phyloP scores from a whole-genome alignment of 2,113 vertebrate species.

The Antechinus flavipes region DNA sequence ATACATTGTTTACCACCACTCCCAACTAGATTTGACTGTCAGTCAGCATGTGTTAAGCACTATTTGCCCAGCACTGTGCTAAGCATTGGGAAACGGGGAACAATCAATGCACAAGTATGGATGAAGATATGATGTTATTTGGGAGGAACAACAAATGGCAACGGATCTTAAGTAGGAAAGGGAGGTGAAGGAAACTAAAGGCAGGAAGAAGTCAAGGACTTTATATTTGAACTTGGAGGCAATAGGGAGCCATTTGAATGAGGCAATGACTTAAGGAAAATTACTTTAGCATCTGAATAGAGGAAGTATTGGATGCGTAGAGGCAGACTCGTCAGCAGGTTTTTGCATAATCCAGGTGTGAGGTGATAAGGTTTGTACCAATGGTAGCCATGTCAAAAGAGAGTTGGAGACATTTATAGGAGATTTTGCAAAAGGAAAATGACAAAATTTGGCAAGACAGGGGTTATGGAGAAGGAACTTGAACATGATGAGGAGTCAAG shows the following conservation, averaged over 20 bases:
- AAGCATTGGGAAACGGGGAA: not conserved
- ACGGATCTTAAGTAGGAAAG: not conserved
- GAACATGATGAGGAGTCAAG: not conserved
- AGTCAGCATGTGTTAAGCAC: not conserved
- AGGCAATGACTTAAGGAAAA: not conserved
- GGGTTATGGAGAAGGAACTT: accelerated
- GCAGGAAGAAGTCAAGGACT: not conserved
- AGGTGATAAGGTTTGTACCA: not conserved
- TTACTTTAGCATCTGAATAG: not conserved
- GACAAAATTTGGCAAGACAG: not conserved
- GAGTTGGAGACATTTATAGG: not conserved
- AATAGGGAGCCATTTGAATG: not conserved
- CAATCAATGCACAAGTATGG: not conserved
- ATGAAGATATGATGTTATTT: not conserved
- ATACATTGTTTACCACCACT: not conserved
- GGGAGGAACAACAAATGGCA: not conserved
- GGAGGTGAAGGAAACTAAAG: not conserved
- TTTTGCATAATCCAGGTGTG: not conserved
- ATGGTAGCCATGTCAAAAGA: not conserved
- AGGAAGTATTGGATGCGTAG: not conserved
- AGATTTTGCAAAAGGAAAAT: not conserved
- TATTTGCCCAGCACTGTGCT: not conserved
- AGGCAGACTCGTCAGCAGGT: not conserved
- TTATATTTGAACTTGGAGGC: not conserved
- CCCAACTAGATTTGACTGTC: not conserved